A percentile compares a stretch with the other conserved stretches of the same genome.
Conservation (phyloP, 2,113 vertebrate genomes). For the Formicarius rufipectus region DNA sequence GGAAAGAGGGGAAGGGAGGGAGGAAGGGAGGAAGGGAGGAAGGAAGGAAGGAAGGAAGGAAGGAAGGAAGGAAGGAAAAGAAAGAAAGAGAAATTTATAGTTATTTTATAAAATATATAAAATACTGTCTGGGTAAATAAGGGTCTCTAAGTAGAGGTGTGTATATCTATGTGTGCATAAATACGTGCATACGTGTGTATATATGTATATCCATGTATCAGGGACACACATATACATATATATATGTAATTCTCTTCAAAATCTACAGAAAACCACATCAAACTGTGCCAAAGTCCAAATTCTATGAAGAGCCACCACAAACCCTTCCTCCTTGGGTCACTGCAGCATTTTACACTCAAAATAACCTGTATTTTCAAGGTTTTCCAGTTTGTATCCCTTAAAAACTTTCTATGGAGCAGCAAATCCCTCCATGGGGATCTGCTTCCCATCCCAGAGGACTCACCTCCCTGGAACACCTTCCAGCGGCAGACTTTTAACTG, state of each 20-base stretch:
- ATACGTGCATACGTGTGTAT: too few species aligned
- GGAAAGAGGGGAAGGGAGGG: too few species aligned
- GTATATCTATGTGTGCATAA: too few species aligned
- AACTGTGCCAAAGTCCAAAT: neutral
- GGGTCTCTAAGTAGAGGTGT: neutral
- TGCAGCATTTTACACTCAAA: neutral
- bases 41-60: too few species aligned
- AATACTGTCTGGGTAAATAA: too few species aligned
- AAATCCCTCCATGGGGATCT: neutral
- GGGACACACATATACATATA: too few species aligned
- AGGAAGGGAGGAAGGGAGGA: too few species aligned
- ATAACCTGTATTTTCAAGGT: neutral
- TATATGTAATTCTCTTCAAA: neutral
- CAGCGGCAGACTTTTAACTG: neutral
- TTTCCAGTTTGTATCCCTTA: neutral
- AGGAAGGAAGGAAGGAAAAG: neutral
- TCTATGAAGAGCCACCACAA: neutral
- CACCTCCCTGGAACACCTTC: neutral
- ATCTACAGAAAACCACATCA: neutral
- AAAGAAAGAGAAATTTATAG: too few species aligned
- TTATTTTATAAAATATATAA: too few species aligned
- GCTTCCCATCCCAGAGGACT: neutral
- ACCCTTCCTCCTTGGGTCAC: neutral
- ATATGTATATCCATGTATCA: neutral
- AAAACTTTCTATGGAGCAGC: neutral